These are phyloP conservation scores for Scortum barcoo DNA, from an alignment of 2,113 vertebrate species.

Conservation along the genomic window DNA sequence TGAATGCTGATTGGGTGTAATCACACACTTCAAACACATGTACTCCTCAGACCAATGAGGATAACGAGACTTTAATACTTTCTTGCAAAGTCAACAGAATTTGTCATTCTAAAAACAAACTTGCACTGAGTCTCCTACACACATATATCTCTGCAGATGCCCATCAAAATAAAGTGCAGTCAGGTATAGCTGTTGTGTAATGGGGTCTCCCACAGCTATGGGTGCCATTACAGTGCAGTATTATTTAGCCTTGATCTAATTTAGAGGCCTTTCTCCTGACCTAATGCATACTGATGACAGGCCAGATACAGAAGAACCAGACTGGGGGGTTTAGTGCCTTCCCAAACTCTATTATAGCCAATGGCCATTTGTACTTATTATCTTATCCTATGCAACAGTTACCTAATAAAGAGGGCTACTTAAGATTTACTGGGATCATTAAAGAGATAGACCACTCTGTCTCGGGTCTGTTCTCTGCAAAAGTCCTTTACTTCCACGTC, in stretches of 20 bases:
- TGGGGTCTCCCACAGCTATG: constrained; percentile 59
- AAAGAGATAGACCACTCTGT: constrained; percentile 67
- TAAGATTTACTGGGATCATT: constrained; percentile 79
- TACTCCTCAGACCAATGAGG: neutral
- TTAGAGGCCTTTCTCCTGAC: constrained; percentile 61
- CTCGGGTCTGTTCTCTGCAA: constrained; percentile 39
- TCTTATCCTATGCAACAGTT: constrained; percentile 76
- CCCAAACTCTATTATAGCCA: constrained; percentile 77
- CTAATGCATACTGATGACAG: constrained; percentile 79
- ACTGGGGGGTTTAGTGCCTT: constrained; percentile 48
- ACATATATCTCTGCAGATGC: constrained; percentile 16
- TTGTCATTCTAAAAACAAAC: constrained; percentile 11
- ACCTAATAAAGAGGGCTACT: constrained; percentile 76
- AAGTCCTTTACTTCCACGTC: constrained; percentile 39
- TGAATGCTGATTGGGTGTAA: constrained; percentile 17
- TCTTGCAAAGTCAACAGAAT: neutral
- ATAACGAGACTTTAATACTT: neutral
- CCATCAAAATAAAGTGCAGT: constrained; percentile 42
- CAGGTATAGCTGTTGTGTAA: constrained; percentile 57
- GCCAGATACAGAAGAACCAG: constrained; percentile 51
- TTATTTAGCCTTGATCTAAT: constrained; percentile 75
- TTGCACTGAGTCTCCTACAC: neutral
- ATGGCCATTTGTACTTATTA: constrained; percentile 79
- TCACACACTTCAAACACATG: constrained; percentile 34
- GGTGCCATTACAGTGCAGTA: constrained; percentile 63